Evolutionary conservation across 2,113 vertebrate genomes (phyloP).

Genomic region (Laticauda laticaudata): DNA sequence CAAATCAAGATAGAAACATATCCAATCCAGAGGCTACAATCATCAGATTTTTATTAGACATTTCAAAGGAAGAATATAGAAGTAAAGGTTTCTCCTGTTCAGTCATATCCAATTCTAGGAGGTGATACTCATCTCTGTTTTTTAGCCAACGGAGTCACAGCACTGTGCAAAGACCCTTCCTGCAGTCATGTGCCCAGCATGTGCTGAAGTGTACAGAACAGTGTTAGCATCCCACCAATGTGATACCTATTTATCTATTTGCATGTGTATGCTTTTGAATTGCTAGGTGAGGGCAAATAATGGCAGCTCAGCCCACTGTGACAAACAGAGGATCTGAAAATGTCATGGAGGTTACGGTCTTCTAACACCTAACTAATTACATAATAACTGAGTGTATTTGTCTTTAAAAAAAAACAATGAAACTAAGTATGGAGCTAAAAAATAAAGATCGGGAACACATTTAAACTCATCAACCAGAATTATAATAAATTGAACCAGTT

Average conservation of each 20-base stretch:
- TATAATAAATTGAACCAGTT: neutral
- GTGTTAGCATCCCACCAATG: neutral
- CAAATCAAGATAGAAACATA: neutral
- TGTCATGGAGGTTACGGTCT: neutral
- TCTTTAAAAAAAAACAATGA: neutral
- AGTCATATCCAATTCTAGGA: neutral
- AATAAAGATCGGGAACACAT: neutral
- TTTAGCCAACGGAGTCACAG: neutral
- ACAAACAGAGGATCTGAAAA: neutral
- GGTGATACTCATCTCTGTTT: neutral
- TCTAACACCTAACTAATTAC: neutral
- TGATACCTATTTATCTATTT: neutral
- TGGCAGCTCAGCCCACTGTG: neutral
- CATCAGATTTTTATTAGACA: neutral
- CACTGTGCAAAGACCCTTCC: neutral
- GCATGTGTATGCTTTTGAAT: neutral
- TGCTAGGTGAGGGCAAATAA: neutral
- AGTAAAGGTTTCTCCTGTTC: neutral
- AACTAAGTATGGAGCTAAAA: neutral
- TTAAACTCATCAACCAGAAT: neutral
- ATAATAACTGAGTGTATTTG: neutral
- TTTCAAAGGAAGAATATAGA: neutral
- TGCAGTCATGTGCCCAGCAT: no score
- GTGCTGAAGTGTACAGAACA: neutral
- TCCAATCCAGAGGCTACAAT: neutral